Percentiles rank a stretch among this genome's conserved stretches.
These are phyloP conservation scores for Steromphala cineraria DNA, from an alignment of 2,888 invertebrate species.

Conservation along the genomic window DNA sequence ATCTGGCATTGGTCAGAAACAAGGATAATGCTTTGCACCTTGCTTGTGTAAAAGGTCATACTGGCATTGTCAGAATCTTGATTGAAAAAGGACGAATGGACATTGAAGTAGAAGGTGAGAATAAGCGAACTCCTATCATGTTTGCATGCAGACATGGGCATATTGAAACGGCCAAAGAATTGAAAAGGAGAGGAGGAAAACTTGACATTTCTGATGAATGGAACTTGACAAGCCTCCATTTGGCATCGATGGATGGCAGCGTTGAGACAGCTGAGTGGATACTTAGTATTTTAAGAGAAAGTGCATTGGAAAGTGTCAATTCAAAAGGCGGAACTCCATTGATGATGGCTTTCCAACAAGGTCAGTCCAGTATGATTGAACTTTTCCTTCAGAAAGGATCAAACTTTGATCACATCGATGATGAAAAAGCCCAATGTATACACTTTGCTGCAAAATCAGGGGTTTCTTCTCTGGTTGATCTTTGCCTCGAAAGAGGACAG, in stretches of 20 bases:
- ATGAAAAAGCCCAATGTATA: not conserved
- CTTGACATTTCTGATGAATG: not conserved
- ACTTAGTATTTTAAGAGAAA: not conserved
- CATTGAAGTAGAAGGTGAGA: not conserved
- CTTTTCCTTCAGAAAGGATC: not conserved
- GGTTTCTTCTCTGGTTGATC: not conserved
- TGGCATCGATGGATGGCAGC: not conserved
- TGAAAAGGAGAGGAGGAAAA: not conserved
- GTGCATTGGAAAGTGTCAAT: not conserved
- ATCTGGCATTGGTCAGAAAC: not conserved
- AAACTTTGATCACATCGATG: not conserved
- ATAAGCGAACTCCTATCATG: not conserved
- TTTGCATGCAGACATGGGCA: not conserved
- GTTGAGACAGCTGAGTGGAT: not conserved
- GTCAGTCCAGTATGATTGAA: not conserved
- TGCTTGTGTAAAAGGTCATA: not conserved
- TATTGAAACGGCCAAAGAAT: not conserved
- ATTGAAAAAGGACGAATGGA: not conserved
- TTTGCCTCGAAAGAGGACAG: not conserved
- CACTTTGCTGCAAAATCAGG: not conserved
- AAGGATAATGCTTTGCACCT: not conserved
- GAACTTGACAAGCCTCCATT: not conserved
- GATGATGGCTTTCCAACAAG: not conserved
- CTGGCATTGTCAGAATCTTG: not conserved
- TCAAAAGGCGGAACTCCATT: not conserved